Evolutionary conservation across 1,140 invertebrate genomes (phyloP), one percentile per base, ranked within the genome.

Genomic region (Drosophila kurseongensis): DNA sequence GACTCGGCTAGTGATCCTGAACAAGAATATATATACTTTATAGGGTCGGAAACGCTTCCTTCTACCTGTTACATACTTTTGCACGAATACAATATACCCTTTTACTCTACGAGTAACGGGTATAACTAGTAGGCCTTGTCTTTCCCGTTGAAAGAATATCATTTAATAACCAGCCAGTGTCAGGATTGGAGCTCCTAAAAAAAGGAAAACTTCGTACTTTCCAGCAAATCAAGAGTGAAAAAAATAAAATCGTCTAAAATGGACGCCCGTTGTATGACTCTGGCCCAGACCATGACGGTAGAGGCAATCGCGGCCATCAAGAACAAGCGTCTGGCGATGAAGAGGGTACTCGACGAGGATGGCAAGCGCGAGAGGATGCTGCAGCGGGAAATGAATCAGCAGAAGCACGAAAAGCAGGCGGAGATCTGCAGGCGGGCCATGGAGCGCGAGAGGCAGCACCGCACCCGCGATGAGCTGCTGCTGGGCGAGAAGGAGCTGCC

Each of bases 291-390:
- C 55, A 97, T 99, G 97, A 97, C 98, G 4, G 96, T 98, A 3
- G 98, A 99, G 92, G 99, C 98, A 93, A 99, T 99, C 93, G 97
- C 98, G 38, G 97, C 97, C 7, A 98, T 99, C 58, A 98, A 99
- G 93, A 98, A 98, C 0, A 99, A 99, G 93, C 96, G 98, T 93
- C 93, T 99, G 78, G 98, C 98, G 4, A 98, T 98, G 74, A 99
- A 99, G 91, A 94, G 97, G 77, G 97, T 97, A 0, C 98, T 97
- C 12, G 98, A 98, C 78, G 98, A 97, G 91, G 40, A 40, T 6
- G n/a, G 2, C 23, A 41, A 40, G 12, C 35, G 23, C 7, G 23
- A 7, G 1, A 29, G 45, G 5, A 38, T 10, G 12, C 5, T n/a
- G 13, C 5, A 10, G 41, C 38, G 45, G 8, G 29, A 55, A 9